Base-by-base conservation (phyloP, 2,113 vertebrate genomes). In the Aptenodytes patagonicus region DNA sequence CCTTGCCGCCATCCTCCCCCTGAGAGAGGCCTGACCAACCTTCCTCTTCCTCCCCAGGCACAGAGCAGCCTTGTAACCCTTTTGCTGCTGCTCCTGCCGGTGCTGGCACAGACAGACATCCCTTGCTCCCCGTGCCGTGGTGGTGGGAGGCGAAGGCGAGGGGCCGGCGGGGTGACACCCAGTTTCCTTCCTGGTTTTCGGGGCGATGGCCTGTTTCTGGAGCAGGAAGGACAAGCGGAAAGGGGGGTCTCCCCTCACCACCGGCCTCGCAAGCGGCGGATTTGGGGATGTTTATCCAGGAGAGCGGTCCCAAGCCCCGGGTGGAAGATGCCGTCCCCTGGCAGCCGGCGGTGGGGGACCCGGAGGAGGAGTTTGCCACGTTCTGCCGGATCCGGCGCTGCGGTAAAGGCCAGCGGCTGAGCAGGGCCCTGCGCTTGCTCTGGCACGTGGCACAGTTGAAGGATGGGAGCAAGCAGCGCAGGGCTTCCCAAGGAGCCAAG, bases 141-240 rank as follows among this genome's bases (percentile, higher is more conserved):
- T 4, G 3, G 31, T 5, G 26, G 44, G 44, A 13, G 34, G 13
- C 6, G 1, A 66, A 66, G 34, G 21, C 1, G 12, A 47, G 40
- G n/a, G 17, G 42, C 46, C 9, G 1, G 5, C 8, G 9, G 13
- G 29, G 55, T 69, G 77, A 44, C 55, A 28, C 42, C 44, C 18
- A 0, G 5, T 24, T 40, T 25, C 15, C 25, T 58, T 38, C 24
- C 20, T 1, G 2, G 1, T 8, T 36, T 47, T 20, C 2, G 3
- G 32, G 34, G 24, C 2, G 10, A 77, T 77, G 84, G 18, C 64
- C 6, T 13, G 1, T 10, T 21, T 34, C 58, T 44, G 71, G 85
- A 51, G 9, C 2, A 31, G 57, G 44, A 77, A 71, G 38, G 9
- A 34, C 44, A 71, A 46, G 24, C 9, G 6, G 44, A 65, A 58